These are phyloP conservation scores for Platycnemis pennipes DNA, from an alignment of 2,888 invertebrate species.

Conservation along the genomic window DNA sequence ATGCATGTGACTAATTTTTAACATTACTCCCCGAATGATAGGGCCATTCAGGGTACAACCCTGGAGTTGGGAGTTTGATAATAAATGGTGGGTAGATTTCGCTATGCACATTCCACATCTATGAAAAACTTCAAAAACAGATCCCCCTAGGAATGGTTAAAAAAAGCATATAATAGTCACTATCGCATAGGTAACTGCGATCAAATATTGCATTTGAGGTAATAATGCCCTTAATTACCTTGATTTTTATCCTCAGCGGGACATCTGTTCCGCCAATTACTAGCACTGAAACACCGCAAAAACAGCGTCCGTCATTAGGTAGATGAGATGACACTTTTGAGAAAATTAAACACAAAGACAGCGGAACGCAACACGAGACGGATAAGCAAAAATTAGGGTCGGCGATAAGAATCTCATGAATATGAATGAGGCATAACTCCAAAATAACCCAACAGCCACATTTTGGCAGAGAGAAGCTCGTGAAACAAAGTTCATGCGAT, in stretches of 20 bases:
- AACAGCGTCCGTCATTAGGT: background rate
- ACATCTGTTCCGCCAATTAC: constrained; percentile 20
- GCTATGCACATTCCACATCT: too few species aligned
- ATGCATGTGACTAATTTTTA: too few species aligned
- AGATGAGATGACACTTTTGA: background rate
- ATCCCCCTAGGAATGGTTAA: too few species aligned
- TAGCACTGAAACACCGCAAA: background rate
- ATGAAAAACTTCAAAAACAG: too few species aligned
- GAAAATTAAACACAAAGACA: background rate
- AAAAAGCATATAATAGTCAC: too few species aligned
- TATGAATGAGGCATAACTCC: background rate
- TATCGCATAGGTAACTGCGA: background rate
- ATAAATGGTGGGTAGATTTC: too few species aligned
- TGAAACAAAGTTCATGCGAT: background rate
- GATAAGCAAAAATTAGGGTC: background rate
- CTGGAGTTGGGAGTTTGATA: too few species aligned
- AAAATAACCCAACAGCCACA: background rate
- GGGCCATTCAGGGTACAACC: too few species aligned
- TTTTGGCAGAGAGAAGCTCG: background rate
- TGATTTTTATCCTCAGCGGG: background rate
- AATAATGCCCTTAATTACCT: background rate
- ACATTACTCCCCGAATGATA: too few species aligned
- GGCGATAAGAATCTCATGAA: background rate
- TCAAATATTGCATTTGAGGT: background rate
- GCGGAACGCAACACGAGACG: constrained; percentile 3